Evolutionary conservation across 2,113 vertebrate genomes (phyloP), one percentile per base, ranked within the genome.

Genomic region (Pseudolaguvia tuberculata): DNA sequence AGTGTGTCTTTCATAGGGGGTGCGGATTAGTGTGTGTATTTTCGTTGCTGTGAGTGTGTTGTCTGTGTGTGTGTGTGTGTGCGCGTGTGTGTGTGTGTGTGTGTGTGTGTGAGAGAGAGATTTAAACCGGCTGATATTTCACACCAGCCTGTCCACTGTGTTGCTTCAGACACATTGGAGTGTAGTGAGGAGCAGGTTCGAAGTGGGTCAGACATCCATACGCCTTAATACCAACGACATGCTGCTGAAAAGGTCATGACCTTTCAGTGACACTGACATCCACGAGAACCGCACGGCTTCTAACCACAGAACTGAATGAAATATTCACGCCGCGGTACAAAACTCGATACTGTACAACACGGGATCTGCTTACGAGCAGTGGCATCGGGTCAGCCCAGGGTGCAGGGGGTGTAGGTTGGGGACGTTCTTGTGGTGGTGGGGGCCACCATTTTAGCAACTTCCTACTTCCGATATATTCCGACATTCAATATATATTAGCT

Each of bases 81-180:
- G 52, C 47, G 31, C 39, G 58, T 45, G 39, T 47, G n/a, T 47
- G 63, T 66, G 62, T 48, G 31, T 45, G 61, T 45, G 61, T 23
- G 61, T 47, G 55, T 14, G 62, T 59, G 67, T 39, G 62, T 20
- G 62, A 27, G 58, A 29, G 62, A 25, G 52, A 42, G 62, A 52
- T 63, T 35, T 48, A 63, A 48, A 62, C 27, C 35, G 53, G 55
- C 66, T 78, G 71, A 73, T 74, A 78, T 82, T 78, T 82, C 78
- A 79, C 80, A 79, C 73, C 61, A 25, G 72, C 13, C 57, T 72
- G 55, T 58, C 29, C 5, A 67, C 31, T n/a, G 21, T 48, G 55
- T 53, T 78, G 23, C 66, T 57, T 63, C 53, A 51, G 62, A 58
- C 31, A 42, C n/a, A 69, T 75, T 57, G 63, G 67, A 67, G 65